phyloP scores from a whole-genome alignment of 1,140 invertebrate genomes.

The Charaxes varanes region DNA sequence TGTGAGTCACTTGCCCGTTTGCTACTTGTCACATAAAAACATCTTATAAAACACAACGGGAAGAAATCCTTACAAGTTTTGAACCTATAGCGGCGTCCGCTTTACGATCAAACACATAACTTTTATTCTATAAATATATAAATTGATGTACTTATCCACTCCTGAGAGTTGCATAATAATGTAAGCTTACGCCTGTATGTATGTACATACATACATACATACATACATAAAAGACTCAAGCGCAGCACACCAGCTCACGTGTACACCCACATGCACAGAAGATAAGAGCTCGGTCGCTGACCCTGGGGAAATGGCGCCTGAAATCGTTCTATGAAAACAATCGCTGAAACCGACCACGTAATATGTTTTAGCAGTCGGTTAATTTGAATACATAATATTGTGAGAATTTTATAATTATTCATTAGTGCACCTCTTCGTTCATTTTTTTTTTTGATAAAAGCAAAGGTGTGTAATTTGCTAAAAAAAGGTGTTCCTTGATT shows the following conservation, averaged over 20 bases:
- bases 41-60: too few relatives aligned
- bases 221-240: slow-evolving; percentile 32
- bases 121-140: slow-evolving; percentile 31
- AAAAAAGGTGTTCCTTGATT: too few relatives aligned
- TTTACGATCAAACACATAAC: slow-evolving; percentile 21
- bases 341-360: slow-evolving; percentile 21
- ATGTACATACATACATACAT: slow-evolving; percentile 32
- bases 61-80: too few relatives aligned
- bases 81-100: too few relatives aligned
- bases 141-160: slow-evolving; percentile 43
- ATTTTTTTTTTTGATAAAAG: too few relatives aligned
- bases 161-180: slow-evolving; percentile 55
- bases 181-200: slow-evolving; percentile 30
- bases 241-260: slow-evolving; percentile 24
- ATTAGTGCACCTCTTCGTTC: too few relatives aligned
- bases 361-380: not conserved
- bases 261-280: slow-evolving; percentile 37
- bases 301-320: slow-evolving; percentile 54
- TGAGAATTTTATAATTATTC: too few relatives aligned
- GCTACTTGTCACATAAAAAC: too few relatives aligned
- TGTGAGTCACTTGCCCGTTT: too few relatives aligned
- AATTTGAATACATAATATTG: too few relatives aligned
- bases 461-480: too few relatives aligned
- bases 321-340: slow-evolving; percentile 46
- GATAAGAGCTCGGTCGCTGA: slow-evolving; percentile 62